A percentile compares a stretch with the other conserved stretches of the same genome.
Evolutionary conservation across 2,113 vertebrate species (phyloP).

Genomic region (Boleophthalmus pectinirostris): DNA sequence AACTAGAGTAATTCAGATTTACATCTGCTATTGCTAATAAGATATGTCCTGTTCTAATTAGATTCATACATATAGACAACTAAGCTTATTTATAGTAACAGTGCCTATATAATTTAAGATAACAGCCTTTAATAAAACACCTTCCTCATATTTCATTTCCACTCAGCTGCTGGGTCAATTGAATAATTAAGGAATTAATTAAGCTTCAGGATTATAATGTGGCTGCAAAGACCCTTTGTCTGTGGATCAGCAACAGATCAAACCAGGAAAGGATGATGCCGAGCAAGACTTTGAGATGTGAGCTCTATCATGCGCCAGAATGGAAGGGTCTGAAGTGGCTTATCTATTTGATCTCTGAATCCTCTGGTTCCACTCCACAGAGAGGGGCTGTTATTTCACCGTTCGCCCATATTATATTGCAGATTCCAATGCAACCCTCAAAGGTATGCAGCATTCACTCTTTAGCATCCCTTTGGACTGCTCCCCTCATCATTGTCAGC

Average conservation of each 20-base stretch:
- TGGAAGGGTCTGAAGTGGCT: conserved; percentile 66
- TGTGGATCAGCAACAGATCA: conserved; percentile 53
- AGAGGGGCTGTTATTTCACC: conserved; percentile 58
- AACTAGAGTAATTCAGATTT: not conserved
- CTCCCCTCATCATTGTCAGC: conserved; percentile 68
- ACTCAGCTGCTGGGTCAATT: conserved; percentile 68
- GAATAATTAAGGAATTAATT: conserved; percentile 71
- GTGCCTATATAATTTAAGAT: conserved; percentile 68
- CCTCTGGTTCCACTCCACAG: conserved; percentile 58
- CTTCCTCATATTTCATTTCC: conserved; percentile 61
- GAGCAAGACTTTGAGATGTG: conserved; percentile 54
- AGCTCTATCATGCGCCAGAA: conserved; percentile 59
- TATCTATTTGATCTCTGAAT: conserved; percentile 70
- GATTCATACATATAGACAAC: conserved; percentile 46
- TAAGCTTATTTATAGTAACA: conserved; percentile 60
- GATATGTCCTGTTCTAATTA: conserved; percentile 66
- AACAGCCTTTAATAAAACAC: conserved; percentile 62
- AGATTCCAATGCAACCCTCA: conserved; percentile 56
- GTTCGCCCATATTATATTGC: conserved; percentile 55
- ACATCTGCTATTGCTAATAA: conserved; percentile 11
- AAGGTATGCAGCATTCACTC: conserved; percentile 60
- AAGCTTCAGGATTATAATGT: conserved; percentile 59
- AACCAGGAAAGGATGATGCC: conserved; percentile 50
- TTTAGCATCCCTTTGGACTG: conserved; percentile 49
- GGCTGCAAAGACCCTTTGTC: conserved; percentile 30